Evolutionary conservation across 2,113 vertebrate genomes (phyloP).

Genomic region (Brachypodius melanocephalos): DNA sequence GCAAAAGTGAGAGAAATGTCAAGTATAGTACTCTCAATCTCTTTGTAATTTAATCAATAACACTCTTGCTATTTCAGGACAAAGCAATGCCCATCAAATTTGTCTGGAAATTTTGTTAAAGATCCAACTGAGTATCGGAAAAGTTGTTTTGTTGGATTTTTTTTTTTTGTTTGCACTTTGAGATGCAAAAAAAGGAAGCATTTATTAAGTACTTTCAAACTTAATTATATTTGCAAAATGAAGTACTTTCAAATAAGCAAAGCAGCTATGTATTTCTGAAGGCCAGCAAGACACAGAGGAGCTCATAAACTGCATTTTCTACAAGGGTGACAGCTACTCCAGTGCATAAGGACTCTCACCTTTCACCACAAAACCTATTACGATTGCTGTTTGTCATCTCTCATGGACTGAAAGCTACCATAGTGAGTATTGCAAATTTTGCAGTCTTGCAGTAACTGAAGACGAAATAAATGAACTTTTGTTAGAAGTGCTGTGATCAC

Average conservation of each 20-base stretch:
- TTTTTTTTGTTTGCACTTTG: not conserved
- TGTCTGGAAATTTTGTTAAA: constrained; percentile 13
- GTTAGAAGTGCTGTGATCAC: not conserved
- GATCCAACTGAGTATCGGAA: not conserved
- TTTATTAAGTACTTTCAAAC: not conserved
- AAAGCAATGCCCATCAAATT: constrained; percentile 11
- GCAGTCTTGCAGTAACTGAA: not conserved
- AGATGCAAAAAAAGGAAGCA: constrained; percentile 9
- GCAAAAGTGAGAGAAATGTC: constrained; percentile 49
- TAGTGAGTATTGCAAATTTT: not conserved
- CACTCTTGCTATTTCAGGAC: constrained; percentile 12
- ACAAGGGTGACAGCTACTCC: constrained; percentile 39
- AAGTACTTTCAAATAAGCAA: not conserved
- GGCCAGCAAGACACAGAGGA: not conserved
- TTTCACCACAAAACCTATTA: not conserved
- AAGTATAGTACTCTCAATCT: constrained; percentile 12
- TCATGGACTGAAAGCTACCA: not conserved
- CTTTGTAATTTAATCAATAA: constrained; percentile 46
- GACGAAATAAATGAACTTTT: not conserved
- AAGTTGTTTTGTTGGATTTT: not conserved
- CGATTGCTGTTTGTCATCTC: not conserved
- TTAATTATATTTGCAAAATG: not conserved
- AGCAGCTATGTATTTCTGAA: constrained; percentile 16
- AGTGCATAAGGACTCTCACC: not conserved
- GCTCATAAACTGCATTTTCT: constrained; percentile 41